Percentiles rank a stretch among this genome's conserved stretches.
Evolutionary conservation across 2,888 invertebrate genomes (phyloP).

Genomic region (Apoda limacodes): DNA sequence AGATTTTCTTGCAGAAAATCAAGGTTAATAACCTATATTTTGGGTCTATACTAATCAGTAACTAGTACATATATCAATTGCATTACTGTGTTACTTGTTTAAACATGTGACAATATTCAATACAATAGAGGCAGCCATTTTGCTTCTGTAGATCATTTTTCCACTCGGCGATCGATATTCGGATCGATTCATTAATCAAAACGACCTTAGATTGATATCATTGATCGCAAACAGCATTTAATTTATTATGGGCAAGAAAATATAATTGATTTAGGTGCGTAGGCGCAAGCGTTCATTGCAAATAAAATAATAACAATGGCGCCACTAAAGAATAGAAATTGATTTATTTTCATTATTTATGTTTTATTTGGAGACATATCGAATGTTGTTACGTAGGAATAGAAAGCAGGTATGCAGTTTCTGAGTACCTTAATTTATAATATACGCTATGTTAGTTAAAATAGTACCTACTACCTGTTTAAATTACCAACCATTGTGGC

Average conservation of each 20-base stretch:
- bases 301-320: constrained; percentile 44
- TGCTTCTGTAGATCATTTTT: constrained; percentile 39
- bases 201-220: constrained; percentile 51
- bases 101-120: constrained; percentile 19
- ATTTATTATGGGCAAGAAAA: constrained; percentile 47
- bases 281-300: constrained; percentile 48
- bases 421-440: too few relatives aligned
- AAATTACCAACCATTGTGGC: too few relatives aligned
- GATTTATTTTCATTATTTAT: constrained; percentile 24
- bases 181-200: constrained; percentile 60
- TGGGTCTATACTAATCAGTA: too few relatives aligned
- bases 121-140: constrained; percentile 60
- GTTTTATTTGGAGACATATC: constrained; percentile 13
- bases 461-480: too few relatives aligned
- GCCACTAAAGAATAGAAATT: constrained; percentile 53
- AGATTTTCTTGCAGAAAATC: too few relatives aligned
- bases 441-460: too few relatives aligned
- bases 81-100: too few relatives aligned
- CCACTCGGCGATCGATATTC: constrained; percentile 36
- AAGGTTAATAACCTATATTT: too few relatives aligned
- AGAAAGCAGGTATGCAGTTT: too few relatives aligned
- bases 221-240: constrained; percentile 58
- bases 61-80: too few relatives aligned
- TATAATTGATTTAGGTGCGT: constrained; percentile 61
- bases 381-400: constrained; percentile 7